Evolutionary conservation across 2,888 invertebrate species (phyloP), one percentile per base, ranked within the genome.

Genomic region (Syrista parreyssii): DNA sequence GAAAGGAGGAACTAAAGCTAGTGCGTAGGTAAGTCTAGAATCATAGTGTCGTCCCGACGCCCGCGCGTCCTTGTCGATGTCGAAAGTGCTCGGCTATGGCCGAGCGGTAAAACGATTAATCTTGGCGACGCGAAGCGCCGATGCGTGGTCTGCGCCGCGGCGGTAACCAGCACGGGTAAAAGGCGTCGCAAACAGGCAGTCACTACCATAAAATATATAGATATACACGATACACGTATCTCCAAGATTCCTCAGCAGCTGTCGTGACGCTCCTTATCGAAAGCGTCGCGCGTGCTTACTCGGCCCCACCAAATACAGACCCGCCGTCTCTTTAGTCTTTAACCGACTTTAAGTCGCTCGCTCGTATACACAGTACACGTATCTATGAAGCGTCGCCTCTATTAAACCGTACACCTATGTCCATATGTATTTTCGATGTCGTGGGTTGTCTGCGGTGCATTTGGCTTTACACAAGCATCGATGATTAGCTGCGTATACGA

Each of bases 401-500:
- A 69, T 30, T 30, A 69, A 69, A 30, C 71, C 32, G 6, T 32
- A 31, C 71, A 71, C 71, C 71, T 71, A 71, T 71, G 55, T 71
- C 12, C 31, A 71, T 23, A 31, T 71, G 32, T 71, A 31, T 71
- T 71, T 69, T 71, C 12, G 31, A 31, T 31, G 71, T 31, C 12
- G 71, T 33, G 73, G 68, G 68, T 32, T 30, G 75, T 79, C 79
- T 31, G 36, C 55, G 76, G 78, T 79, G 80, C 78, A 74, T 78
- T 80, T 75, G 80, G 55, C 55, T 79, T 78, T 81, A 75, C 76
- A 77, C 73, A 77, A 79, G 79, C 79, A 78, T 82, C 79, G 82
- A 79, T 81, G 81, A 82, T 83, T 79, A 83, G 79, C 82, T 76
- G 79, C 81, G 79, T 77, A 78, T 72, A 72, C n/a, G 76, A 33